phyloP scores from a whole-genome alignment of 2,888 invertebrate genomes.

The Drosophila affinis region DNA sequence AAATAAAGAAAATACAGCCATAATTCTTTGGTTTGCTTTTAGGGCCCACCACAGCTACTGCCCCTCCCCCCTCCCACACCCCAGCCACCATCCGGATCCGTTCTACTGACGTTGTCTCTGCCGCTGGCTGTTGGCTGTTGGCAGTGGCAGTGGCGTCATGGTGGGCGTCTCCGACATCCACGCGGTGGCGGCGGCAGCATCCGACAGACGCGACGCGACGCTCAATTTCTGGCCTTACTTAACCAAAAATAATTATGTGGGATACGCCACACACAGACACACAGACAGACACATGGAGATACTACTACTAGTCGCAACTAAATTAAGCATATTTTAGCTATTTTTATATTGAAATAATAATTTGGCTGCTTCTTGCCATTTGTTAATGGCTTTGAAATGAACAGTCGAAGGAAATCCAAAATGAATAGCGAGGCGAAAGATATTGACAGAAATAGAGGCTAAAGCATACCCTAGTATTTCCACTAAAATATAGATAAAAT shows the following conservation, averaged over 20 bases:
- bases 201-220: conserved; percentile 46
- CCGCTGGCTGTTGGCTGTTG: conserved; percentile 12
- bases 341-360: conserved; percentile 65
- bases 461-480: neutral
- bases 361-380: conserved; percentile 74
- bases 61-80: no score
- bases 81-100: conserved; percentile 20
- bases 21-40: conserved; percentile 71
- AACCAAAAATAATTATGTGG: conserved; percentile 79
- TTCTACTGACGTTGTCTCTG: conserved; percentile 44
- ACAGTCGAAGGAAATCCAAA: conserved; percentile 31
- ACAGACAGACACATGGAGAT: conserved; percentile 24
- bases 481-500: conserved; percentile 17
- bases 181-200: conserved; percentile 48
- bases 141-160: conserved; percentile 62
- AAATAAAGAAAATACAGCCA: conserved; percentile 71
- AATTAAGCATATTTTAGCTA: conserved; percentile 79
- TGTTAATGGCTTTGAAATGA: conserved; percentile 78
- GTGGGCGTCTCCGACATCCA: conserved; percentile 73
- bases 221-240: conserved; percentile 65
- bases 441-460: conserved; percentile 9
- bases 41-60: conserved; percentile 23
- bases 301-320: conserved; percentile 53
- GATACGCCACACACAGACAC: conserved; percentile 51
- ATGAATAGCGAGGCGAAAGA: conserved; percentile 15